Evolutionary conservation across 1,140 invertebrate genomes (phyloP).

Genomic region (Rhopalosiphum padi): DNA sequence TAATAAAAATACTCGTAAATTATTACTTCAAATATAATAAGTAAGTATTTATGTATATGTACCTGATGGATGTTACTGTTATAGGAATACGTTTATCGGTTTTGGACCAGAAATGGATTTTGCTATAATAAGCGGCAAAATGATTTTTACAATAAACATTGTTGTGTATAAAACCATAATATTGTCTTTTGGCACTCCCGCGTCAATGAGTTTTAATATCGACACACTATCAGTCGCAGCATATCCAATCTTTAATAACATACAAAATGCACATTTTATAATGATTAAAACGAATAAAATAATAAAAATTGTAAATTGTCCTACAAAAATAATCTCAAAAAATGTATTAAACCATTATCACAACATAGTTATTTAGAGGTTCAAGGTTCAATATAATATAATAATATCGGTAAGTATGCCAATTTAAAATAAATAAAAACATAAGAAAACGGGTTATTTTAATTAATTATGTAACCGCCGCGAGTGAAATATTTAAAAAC

Average conservation of each 20-base stretch:
- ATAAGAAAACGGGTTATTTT: not conserved
- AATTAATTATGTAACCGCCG: not conserved
- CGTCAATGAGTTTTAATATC: slow-evolving; percentile 92
- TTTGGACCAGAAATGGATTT: slow-evolving; percentile 87
- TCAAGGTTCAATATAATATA: not conserved
- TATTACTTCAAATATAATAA: not conserved
- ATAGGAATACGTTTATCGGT: slow-evolving; percentile 73
- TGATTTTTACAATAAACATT: slow-evolving; percentile 91
- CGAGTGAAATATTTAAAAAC: not conserved
- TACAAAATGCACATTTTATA: slow-evolving; percentile 59
- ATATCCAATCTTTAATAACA: slow-evolving; percentile 85
- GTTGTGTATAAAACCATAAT: slow-evolving; percentile 91
- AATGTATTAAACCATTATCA: not conserved
- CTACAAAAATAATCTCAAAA: not conserved
- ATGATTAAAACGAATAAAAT: not conserved
- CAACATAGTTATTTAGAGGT: not conserved
- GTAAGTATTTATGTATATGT: not conserved
- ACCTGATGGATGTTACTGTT: not conserved
- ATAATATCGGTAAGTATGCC: not conserved
- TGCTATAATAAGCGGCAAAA: slow-evolving; percentile 87
- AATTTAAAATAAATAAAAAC: not conserved
- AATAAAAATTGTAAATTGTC: not conserved
- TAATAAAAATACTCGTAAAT: too few relatives aligned
- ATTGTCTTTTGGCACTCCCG: slow-evolving; percentile 93
- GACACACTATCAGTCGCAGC: slow-evolving; percentile 93